A percentile compares a stretch with the other conserved stretches of the same genome.
These are phyloP conservation scores for Muraenolepis orangiensis DNA, from an alignment of 2,797 vertebrate species.

Conservation along the genomic window DNA sequence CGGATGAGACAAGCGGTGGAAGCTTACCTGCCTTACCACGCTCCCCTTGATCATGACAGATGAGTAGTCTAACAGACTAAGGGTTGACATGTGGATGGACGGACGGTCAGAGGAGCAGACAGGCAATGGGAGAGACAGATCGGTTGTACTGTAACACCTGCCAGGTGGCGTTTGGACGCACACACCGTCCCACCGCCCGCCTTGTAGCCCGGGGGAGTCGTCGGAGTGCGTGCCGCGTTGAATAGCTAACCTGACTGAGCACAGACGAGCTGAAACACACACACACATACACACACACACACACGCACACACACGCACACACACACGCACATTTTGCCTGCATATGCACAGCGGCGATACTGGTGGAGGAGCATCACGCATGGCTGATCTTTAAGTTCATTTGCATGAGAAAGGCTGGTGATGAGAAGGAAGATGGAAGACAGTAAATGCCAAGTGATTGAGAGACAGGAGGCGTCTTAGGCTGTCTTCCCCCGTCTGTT, in stretches of 20 bases:
- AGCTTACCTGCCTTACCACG: not conserved
- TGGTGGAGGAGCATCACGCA: constrained; percentile 32
- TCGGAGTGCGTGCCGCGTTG: not conserved
- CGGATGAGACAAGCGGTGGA: too few relatives aligned
- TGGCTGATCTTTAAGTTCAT: constrained; percentile 70
- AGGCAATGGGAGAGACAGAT: constrained; percentile 57
- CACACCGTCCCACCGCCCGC: too few relatives aligned
- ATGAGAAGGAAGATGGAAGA: constrained; percentile 64
- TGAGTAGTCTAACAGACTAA: constrained; percentile 60
- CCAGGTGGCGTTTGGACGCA: too few relatives aligned
- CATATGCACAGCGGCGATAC: constrained; percentile 14
- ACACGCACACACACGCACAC: not conserved
- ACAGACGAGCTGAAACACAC: not conserved
- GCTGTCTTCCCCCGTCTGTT: constrained; percentile 16
- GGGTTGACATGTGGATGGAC: constrained; percentile 56
- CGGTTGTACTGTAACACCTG: constrained; percentile 50
- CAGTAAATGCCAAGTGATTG: constrained; percentile 54
- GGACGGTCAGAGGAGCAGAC: constrained; percentile 58
- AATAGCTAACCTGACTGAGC: not conserved
- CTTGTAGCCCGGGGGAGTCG: constrained; percentile 39
- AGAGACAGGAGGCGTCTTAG: constrained; percentile 22
- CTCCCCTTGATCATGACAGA: constrained; percentile 57
- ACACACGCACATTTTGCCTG: constrained; percentile 12
- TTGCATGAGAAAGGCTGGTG: constrained; percentile 73
- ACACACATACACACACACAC: not conserved